Evolutionary conservation across 2,888 invertebrate species (phyloP), one percentile per base, ranked within the genome.

Genomic region (Sialis lutaria): DNA sequence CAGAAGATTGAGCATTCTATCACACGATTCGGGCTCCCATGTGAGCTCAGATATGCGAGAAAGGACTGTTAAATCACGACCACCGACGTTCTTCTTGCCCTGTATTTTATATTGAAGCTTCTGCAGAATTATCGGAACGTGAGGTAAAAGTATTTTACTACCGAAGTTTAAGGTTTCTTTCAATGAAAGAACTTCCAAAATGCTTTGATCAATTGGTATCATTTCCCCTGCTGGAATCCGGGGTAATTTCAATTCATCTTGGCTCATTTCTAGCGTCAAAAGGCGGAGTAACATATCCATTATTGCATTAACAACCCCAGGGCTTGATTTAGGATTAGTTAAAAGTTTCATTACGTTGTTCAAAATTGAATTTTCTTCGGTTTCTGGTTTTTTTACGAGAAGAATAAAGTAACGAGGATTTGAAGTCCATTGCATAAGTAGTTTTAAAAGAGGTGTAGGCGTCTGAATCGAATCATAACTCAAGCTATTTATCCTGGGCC

Each of bases 381-480:
- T 64, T 32, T 67, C 60, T 6, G 67, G 63, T 55, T 69, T 63
- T 55, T 81, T 82, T 2, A 77, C 74, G 31, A 93, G 67, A 40
- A 89, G 67, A 30, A 71, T 59, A 58, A 82, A 87, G 58, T 83
- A 86, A 63, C 82, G 74, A 0, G 87, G 81, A 63, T 86, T 81
- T 47, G 77, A 74, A 52, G 85, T 80, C 89, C 92, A 95, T 1
- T 73, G 68, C 32, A 76, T 68, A 13, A 93, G 70, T n/a, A 95
- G 64, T 60, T 82, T 86, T 12, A 93, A 64, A 46, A 93, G 65
- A 2, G 82, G 75, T 1, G 91, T 89, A 0, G 91, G 89, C 54
- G 79, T 82, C 55, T 86, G 80, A 47, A 90, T 77, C 7, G 88
- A 82, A 60, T 95, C 92, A 42, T 75, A 67, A 1, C 82, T 76